These are phyloP conservation scores for Papilio polyxenes DNA, from an alignment of 1,140 invertebrate genomes.

Conservation along the genomic window DNA sequence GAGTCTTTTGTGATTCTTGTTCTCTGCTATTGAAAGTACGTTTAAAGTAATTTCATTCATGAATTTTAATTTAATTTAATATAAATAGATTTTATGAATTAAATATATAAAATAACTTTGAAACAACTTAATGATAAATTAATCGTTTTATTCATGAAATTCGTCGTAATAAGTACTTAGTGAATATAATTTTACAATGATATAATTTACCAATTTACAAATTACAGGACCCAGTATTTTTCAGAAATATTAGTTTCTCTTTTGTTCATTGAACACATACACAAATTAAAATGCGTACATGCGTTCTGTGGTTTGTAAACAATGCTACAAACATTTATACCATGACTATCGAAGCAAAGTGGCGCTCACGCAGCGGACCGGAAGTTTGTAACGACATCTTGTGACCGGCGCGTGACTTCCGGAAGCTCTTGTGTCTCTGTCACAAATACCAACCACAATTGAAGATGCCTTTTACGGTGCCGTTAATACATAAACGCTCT, in stretches of 20 bases:
- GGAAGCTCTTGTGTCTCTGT: conserved; percentile 19
- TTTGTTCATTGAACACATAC: neutral
- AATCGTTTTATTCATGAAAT: neutral
- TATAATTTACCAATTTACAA: neutral
- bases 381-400: conserved; percentile 45
- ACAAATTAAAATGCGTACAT: neutral
- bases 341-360: neutral
- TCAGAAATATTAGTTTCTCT: neutral
- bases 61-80: neutral
- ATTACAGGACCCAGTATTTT: neutral
- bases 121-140: neutral
- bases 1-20: conserved; percentile 3
- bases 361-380: conserved; percentile 36
- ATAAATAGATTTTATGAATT: neutral
- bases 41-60: neutral
- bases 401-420: conserved; percentile 46
- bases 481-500: conserved; percentile 9
- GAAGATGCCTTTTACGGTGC: neutral
- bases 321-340: neutral
- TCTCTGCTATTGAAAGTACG: neutral
- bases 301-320: neutral
- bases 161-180: neutral
- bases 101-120: neutral
- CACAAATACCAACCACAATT: conserved; percentile 27
- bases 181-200: neutral